These are phyloP conservation scores for Erebia epiphron DNA, from an alignment of 2,888 invertebrate species.

Conservation along the genomic window DNA sequence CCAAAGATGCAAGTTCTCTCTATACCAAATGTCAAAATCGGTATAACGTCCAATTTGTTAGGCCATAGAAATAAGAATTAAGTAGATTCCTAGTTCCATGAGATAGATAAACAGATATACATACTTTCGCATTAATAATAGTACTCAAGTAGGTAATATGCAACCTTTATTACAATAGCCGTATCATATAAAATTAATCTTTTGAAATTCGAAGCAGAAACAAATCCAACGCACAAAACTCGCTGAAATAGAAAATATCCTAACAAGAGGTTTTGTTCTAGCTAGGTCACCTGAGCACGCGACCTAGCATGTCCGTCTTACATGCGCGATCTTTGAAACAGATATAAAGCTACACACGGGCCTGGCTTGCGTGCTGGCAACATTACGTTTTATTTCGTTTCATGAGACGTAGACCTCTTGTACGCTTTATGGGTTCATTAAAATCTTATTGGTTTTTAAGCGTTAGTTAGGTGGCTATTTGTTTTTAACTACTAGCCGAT, in stretches of 20 bases:
- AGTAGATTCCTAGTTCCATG: no score
- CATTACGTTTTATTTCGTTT: constrained; percentile 26
- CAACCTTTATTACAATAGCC: no score
- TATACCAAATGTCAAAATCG: no score
- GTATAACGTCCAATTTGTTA: no score
- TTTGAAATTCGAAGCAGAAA: no score
- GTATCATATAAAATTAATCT: neutral
- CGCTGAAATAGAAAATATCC: constrained; percentile 13
- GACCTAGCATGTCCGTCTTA: constrained; percentile 44
- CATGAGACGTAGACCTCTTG: constrained; percentile 28
- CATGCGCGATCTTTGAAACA: constrained; percentile 43
- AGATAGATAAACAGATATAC: no score
- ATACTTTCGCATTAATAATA: no score
- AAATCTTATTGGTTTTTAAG: constrained; percentile 34
- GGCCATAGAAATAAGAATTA: no score
- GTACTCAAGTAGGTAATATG: no score
- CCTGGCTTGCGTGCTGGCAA: constrained; percentile 37
- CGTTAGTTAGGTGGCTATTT: constrained; percentile 35
- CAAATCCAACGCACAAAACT: constrained; percentile 15
- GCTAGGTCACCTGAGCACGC: constrained; percentile 47
- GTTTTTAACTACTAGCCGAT: neutral
- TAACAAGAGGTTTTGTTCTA: constrained; percentile 2
- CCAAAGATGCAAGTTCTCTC: no score
- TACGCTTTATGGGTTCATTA: constrained; percentile 40
- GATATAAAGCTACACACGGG: constrained; percentile 42